Evolutionary conservation across 2,113 vertebrate genomes (phyloP).

Genomic region (Numida meleagris): DNA sequence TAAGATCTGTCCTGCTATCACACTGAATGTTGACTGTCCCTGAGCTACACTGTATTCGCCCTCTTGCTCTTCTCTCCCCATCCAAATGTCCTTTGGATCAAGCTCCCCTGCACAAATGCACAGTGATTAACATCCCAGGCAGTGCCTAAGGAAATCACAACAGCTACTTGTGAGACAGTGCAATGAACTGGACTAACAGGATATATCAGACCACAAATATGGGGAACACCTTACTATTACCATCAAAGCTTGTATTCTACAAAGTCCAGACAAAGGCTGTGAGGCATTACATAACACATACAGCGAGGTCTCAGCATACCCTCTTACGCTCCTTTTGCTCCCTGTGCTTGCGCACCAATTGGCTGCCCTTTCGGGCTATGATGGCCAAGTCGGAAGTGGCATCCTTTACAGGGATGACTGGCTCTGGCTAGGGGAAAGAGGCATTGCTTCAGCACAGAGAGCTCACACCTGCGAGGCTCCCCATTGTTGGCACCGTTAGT

Average conservation of each 20-base stretch:
- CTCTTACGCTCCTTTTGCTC: slow-evolving; percentile 98
- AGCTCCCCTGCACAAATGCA: background rate
- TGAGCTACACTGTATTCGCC: background rate
- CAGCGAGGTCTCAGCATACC: slow-evolving; percentile 67
- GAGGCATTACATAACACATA: accelerated
- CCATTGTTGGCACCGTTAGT: background rate
- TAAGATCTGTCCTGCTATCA: background rate
- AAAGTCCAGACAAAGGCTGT: background rate
- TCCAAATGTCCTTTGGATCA: background rate
- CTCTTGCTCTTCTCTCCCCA: background rate
- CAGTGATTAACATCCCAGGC: background rate
- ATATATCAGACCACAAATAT: background rate
- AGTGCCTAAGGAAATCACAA: background rate
- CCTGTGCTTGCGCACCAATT: slow-evolving; percentile 95
- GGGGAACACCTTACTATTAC: background rate
- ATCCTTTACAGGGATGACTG: slow-evolving; percentile 96
- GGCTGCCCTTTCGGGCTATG: slow-evolving; percentile 96
- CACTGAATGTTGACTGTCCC: background rate
- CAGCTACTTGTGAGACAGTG: background rate
- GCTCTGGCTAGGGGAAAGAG: slow-evolving; percentile 86
- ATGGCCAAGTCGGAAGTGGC: slow-evolving; percentile 97
- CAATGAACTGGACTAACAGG: background rate
- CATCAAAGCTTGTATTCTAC: background rate
- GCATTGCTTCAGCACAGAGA: background rate
- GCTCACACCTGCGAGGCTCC: accelerated